Percentiles rank a stretch among this genome's conserved stretches.
These are phyloP conservation scores for Prionace glauca DNA, from an alignment of 2,797 vertebrate species.

Conservation along the genomic window DNA sequence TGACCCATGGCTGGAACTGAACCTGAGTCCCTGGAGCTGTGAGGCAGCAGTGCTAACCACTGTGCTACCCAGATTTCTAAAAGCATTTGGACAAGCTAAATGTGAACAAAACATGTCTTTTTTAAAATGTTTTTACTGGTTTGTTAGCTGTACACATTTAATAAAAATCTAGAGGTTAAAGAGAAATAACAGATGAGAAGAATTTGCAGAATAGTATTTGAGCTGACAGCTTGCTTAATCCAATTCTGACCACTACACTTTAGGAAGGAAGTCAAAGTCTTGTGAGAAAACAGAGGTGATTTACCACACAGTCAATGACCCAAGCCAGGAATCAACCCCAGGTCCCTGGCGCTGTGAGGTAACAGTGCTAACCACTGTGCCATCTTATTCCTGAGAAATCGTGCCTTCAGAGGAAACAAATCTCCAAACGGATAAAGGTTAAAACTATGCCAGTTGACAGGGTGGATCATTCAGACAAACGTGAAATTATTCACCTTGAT, in stretches of 20 bases:
- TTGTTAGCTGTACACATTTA: background rate
- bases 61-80: background rate
- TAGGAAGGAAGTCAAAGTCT: background rate
- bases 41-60: no score
- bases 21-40: no score
- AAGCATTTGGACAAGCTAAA: background rate
- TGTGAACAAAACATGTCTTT: no score
- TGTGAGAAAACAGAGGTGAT: background rate
- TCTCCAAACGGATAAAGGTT: constrained; percentile 40
- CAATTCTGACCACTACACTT: background rate
- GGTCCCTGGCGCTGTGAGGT: background rate
- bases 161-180: background rate
- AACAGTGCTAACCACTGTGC: no score
- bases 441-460: constrained; percentile 42
- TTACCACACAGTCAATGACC: background rate
- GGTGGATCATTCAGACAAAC: constrained; percentile 49
- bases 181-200: background rate
- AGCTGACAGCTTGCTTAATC: background rate
- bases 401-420: background rate
- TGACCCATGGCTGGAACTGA: no score
- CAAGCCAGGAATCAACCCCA: background rate
- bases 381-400: background rate
- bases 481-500: constrained; percentile 75
- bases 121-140: background rate
- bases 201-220: background rate